A percentile compares a stretch with the other conserved stretches of the same genome.
phyloP scores from a whole-genome alignment of 2,888 invertebrate species.

The Tridacna crocea region DNA sequence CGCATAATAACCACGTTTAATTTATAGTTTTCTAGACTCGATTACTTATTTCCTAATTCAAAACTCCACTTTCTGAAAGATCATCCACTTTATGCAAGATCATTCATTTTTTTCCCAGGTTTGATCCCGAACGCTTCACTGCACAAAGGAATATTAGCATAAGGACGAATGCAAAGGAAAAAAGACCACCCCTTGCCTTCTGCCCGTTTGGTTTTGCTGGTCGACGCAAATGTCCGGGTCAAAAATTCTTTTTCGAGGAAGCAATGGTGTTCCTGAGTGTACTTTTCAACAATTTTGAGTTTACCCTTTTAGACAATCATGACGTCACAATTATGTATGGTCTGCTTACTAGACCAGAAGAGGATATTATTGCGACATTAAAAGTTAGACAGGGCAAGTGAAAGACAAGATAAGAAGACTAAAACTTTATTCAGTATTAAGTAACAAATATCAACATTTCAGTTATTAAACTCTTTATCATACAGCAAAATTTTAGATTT shows the following conservation, averaged over 20 bases:
- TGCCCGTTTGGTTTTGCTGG: slow-evolving; percentile 50
- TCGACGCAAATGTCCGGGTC: slow-evolving; percentile 38
- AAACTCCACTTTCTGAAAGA: no score
- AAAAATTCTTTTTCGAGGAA: slow-evolving; percentile 39
- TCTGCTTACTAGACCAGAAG: slow-evolving; percentile 39
- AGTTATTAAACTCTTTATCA: no score
- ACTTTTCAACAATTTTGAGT: slow-evolving; percentile 32
- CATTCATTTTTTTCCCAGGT: slow-evolving; percentile 10
- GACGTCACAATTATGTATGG: slow-evolving; percentile 39
- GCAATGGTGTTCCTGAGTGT: slow-evolving; percentile 37
- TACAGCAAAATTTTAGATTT: no score
- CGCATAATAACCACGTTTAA: no score
- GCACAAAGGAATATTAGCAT: not conserved
- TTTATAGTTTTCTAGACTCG: no score
- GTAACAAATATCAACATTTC: no score
- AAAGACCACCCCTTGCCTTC: slow-evolving; percentile 37
- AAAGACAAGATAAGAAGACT: not conserved
- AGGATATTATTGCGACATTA: slow-evolving; percentile 30
- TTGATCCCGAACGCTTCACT: slow-evolving; percentile 24
- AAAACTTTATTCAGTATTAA: no score
- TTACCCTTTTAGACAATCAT: slow-evolving; percentile 17
- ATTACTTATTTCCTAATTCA: no score
- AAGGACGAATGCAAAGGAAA: not conserved
- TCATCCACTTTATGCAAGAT: no score
- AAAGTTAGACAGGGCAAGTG: slow-evolving; percentile 8